Evolutionary conservation across 2,888 invertebrate species (phyloP).

Genomic region (Xylocampa areola): DNA sequence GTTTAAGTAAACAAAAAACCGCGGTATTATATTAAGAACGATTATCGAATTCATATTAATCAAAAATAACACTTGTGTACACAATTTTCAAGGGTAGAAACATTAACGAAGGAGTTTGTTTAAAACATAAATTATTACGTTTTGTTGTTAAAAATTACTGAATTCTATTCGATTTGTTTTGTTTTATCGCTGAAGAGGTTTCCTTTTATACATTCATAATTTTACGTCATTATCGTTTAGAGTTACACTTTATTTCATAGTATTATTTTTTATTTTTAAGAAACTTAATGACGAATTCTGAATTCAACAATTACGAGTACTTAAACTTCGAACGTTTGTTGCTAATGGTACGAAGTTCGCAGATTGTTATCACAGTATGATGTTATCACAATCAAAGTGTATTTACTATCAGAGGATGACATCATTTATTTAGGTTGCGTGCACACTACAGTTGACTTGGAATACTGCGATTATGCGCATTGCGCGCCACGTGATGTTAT

Average conservation of each 20-base stretch:
- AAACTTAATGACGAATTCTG: conserved; percentile 1
- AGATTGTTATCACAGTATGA: conserved; percentile 57
- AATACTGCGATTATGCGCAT: conserved; percentile 31
- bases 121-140: conserved; percentile 3
- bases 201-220: neutral
- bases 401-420: conserved; percentile 57
- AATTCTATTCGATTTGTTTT: conserved; percentile 12
- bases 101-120: conserved; percentile 15
- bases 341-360: conserved; percentile 24
- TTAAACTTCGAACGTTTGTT: neutral
- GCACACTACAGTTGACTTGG: conserved; percentile 43
- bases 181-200: conserved; percentile 9
- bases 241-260: neutral
- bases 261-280: neutral
- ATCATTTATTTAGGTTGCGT: conserved; percentile 55
- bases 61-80: conserved; percentile 48
- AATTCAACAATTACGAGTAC: neutral
- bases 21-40: neutral
- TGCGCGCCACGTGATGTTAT: conserved; percentile 30
- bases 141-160: neutral
- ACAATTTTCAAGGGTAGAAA: conserved; percentile 48
- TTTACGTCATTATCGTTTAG: conserved; percentile 1
- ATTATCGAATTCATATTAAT: conserved; percentile 19
- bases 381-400: conserved; percentile 55
- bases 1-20: too few relatives aligned